Evolutionary conservation across 2,888 invertebrate genomes (phyloP), one percentile per base, ranked within the genome.

Genomic region (Cheilosia urbana): DNA sequence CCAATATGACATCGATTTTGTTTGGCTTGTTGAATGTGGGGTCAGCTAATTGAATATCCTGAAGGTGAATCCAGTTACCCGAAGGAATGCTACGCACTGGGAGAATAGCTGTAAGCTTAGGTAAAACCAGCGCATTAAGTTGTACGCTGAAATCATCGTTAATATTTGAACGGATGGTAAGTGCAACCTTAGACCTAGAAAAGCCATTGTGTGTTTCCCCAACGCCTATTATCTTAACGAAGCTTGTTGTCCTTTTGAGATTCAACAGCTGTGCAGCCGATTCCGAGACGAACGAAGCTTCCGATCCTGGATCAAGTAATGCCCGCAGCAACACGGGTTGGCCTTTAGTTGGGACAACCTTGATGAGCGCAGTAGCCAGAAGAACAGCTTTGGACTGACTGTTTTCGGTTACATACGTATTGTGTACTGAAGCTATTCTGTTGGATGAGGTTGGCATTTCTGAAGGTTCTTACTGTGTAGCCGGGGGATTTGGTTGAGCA

Each of bases 371-470:
- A 11, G 69, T 57, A 11, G 69, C 69, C 17, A 69, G 21, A 27
- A 69, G 69, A 45, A 57, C 55, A 27, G 55, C 17, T 15, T 34
- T 27, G 9, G 42, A 3, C 7, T 19, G 17, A 37, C 49, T 51
- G 51, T 37, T 66, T 40, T 62, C 42, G 21, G 62, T 30, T 47
- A 62, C 15, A 17, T 30, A 47, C 37, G 66, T 34, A 40, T 66
- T 66, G 19, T 40, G 53, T 53, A 40, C 66, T 66, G 53, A 53
- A 37, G 66, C 63, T 13, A 34, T 57, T 71, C 49, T 24, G n/a
- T 13, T 63, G 11, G 40, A 58, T 30, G 37, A 21, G 7, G n/a
- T 2, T 47, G 40, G 11, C 4, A 21, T 63, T 3, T 53, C 19
- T 13, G n/a, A 9, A 7, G 6, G 1, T 5, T 17, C 19, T 17